These are phyloP conservation scores for Phaethon lepturus DNA, from an alignment of 2,113 vertebrate species.

Conservation along the genomic window DNA sequence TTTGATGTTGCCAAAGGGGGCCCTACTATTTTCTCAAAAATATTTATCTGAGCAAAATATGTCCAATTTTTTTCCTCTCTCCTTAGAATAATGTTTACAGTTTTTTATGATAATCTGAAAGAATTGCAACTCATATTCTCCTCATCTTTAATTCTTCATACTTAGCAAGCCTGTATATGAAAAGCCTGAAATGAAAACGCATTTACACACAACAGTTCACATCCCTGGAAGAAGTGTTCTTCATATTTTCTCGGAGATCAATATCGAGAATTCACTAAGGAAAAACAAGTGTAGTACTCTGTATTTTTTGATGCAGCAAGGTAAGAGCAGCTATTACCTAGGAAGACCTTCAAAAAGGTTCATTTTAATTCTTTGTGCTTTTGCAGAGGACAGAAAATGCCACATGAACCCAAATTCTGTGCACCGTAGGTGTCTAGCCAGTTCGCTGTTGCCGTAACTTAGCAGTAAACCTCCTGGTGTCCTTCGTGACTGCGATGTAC, in stretches of 20 bases:
- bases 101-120: neutral
- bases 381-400: neutral
- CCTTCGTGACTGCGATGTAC: neutral
- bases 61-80: neutral
- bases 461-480: neutral
- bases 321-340: conserved; percentile 37
- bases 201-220: neutral
- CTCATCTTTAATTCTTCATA: neutral
- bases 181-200: neutral
- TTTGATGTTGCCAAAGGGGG: neutral
- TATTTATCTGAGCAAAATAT: neutral
- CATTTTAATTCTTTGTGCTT: conserved; percentile 13
- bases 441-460: neutral
- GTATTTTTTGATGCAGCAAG: conserved; percentile 3
- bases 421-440: neutral
- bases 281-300: neutral
- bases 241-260: conserved; percentile 3
- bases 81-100: neutral
- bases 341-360: conserved; percentile 41
- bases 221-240: neutral
- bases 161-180: conserved; percentile 2
- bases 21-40: neutral
- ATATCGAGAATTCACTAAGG: neutral
- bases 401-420: neutral
- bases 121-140: neutral